Evolutionary conservation across 2,888 invertebrate genomes (phyloP).

Genomic region (Apoderus coryli): DNA sequence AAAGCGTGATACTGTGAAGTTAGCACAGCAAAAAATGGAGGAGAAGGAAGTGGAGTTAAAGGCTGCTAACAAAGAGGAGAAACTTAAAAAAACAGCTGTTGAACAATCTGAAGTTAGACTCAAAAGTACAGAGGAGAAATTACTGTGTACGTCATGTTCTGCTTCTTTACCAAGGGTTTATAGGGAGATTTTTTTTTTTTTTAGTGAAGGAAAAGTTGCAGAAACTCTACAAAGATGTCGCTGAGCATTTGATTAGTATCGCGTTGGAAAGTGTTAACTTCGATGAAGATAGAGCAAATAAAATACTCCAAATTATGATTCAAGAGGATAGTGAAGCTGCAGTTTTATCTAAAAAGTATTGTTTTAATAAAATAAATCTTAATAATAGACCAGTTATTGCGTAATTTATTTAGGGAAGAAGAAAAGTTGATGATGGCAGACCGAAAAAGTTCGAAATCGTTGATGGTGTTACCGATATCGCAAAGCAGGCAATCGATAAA

Average conservation of each 20-base stretch:
- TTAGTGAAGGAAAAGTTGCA: slow-evolving; percentile 57
- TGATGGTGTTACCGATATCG: slow-evolving; percentile 27
- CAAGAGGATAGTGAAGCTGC: slow-evolving; percentile 43
- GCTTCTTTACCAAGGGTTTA: no score
- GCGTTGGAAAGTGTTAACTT: slow-evolving; percentile 81
- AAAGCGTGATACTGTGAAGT: slow-evolving; percentile 53
- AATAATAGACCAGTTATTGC: background rate
- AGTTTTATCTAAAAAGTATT: no score
- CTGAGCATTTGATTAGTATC: slow-evolving; percentile 67
- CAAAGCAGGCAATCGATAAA: slow-evolving; percentile 32
- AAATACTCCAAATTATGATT: slow-evolving; percentile 59
- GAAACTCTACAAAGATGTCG: slow-evolving; percentile 57
- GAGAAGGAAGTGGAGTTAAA: slow-evolving; percentile 26
- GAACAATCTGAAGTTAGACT: no score
- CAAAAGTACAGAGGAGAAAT: slow-evolving; percentile 57
- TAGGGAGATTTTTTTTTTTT: no score
- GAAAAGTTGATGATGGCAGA: no score
- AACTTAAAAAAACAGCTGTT: no score
- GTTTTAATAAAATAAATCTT: slow-evolving; percentile 11
- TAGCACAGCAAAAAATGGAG: slow-evolving; percentile 35
- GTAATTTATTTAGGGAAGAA: slow-evolving; percentile 19
- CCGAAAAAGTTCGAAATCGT: no score
- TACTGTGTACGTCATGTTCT: no score
- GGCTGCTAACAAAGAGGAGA: slow-evolving; percentile 16
- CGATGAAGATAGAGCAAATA: slow-evolving; percentile 66